A percentile compares a stretch with the other conserved stretches of the same genome.
Conservation (phyloP, 2,888 invertebrate species). For the Ichneumoninae sp. region DNA sequence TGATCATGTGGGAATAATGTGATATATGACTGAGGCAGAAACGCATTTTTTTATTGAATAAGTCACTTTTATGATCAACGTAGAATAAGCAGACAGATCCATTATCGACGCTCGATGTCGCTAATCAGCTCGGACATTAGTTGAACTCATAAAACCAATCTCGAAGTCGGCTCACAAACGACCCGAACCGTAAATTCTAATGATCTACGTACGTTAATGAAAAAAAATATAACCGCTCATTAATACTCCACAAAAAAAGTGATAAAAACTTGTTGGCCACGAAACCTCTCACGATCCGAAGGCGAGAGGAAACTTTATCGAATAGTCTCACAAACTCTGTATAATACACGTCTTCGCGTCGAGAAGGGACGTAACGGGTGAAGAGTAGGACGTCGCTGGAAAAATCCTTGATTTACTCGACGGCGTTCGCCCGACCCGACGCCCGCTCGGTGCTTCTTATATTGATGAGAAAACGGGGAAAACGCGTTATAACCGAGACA, state of each 20-base stretch:
- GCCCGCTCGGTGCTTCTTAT: slow-evolving; percentile 50
- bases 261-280: slow-evolving; percentile 9
- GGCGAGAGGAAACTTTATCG: slow-evolving; percentile 33
- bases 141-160: no score
- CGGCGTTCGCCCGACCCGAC: slow-evolving; percentile 54
- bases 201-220: not conserved
- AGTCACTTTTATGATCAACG: no score
- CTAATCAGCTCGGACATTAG: no score
- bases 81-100: no score
- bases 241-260: not conserved
- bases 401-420: slow-evolving; percentile 76
- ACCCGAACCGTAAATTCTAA: not conserved
- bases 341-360: slow-evolving; percentile 34
- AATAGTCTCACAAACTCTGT: slow-evolving; percentile 37
- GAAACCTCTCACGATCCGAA: slow-evolving; percentile 27
- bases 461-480: slow-evolving; percentile 72
- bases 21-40: no score
- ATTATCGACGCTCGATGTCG: no score
- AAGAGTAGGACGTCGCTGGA: slow-evolving; percentile 23
- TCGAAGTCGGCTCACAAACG: not conserved
- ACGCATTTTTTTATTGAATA: no score
- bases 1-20: no score
- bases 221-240: slow-evolving; percentile 21
- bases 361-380: not conserved
- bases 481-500: slow-evolving; percentile 74